Evolutionary conservation across 2,113 vertebrate species (phyloP).

Genomic region (Caretta caretta): DNA sequence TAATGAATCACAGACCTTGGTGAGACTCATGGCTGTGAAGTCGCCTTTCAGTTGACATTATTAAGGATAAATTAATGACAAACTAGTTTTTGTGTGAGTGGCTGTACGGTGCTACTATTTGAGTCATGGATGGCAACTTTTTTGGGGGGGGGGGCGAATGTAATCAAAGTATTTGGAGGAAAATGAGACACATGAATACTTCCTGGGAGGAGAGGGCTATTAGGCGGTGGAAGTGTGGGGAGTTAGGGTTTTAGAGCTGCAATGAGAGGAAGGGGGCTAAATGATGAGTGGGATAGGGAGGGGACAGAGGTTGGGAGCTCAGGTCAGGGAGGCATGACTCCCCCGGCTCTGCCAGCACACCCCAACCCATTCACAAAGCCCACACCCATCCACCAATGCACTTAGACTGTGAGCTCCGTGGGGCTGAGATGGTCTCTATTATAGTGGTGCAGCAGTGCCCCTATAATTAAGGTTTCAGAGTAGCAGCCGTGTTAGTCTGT

Average conservation of each 20-base stretch:
- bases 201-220: neutral
- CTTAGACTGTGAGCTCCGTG: neutral
- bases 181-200: neutral
- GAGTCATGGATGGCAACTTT: neutral
- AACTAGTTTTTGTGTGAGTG: neutral
- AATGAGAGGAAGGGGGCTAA: neutral
- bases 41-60: neutral
- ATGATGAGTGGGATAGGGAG: neutral
- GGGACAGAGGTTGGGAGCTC: neutral
- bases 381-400: neutral
- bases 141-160: neutral
- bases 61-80: neutral
- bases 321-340: neutral
- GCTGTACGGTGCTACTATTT: neutral
- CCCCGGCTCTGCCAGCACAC: neutral
- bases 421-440: neutral
- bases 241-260: neutral
- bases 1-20: neutral
- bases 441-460: too few species aligned
- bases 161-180: neutral
- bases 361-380: neutral
- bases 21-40: neutral
- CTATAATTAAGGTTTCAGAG: too few species aligned
- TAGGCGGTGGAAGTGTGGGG: neutral
- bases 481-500: too few species aligned